Evolutionary conservation across 2,113 vertebrate species (phyloP), one percentile per base, ranked within the genome.

Genomic region (Myotis lucifugus): DNA sequence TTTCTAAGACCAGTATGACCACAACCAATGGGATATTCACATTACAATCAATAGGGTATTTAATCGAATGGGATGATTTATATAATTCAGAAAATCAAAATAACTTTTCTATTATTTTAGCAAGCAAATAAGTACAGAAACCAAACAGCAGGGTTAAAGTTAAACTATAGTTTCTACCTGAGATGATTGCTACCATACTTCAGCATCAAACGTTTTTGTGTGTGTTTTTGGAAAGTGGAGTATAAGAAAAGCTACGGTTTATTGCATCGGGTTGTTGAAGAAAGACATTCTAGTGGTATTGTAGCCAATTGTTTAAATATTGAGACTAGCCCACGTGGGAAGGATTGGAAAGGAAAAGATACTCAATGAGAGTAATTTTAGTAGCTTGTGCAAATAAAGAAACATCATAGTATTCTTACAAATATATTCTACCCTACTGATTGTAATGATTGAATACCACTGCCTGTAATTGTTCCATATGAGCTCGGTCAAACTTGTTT

Each of bases 361-460:
- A 37, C 52, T 66, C 37, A 85, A 0, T 83, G 34, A 84, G 32
- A 82, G 42, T 40, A 52, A 6, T 42, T 18, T 74, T 84, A 83
- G 42, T 90, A 70, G 27, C 73, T 88, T 95, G 32, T 92, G n/a
- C 85, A 82, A 84, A 81, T 52, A 86, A 81, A 90, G 25, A 82
- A 95, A 95, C 74, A 21, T 84, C 66, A 82, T 82, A 52, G 7
- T 79, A 32, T 85, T 29, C 13, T 90, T 54, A 79, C 46, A 85
- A 67, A 37, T 88, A 40, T 37, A 91, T 91, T 32, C 32, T 76
- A 48, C 42, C 13, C 73, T 48, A 1, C 46, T 14, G 13, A 48
- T 48, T 2, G 4, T 48, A 48, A 76, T 48, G 14, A 32, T 32
- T 32, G 73, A 76, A 5, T 10, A 32, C 27, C 1, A 32, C 73